Evolutionary conservation across 1,140 invertebrate species (phyloP), one percentile per base, ranked within the genome.

Genomic region (Philaenus spumarius): DNA sequence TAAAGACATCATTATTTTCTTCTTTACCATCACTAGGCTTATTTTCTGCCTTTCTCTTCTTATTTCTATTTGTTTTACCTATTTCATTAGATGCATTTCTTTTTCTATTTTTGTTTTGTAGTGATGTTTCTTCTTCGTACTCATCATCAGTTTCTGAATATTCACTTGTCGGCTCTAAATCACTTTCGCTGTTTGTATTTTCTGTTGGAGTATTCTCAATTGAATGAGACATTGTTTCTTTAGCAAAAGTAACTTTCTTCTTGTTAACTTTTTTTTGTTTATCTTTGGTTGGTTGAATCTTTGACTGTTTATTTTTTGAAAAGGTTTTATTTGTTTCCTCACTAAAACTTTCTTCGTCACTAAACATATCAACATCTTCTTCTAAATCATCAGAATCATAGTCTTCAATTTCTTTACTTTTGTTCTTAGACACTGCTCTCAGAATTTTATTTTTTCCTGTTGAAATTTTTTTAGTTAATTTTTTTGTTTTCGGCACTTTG

Each of bases 21-120:
- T 72, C 73, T 37, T 75, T 73, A 4, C 71, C 68, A 64, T 73
- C 71, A 62, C 65, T 65, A 30, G 75, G 64, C 57, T 75, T 70
- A 57, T 64, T 52, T 55, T 61, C 47, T 55, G 64, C 52, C 60
- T 69, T 62, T 24, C 69, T 62, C 61, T 70, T 64, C 57, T 68
- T 60, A 64, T 57, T 55, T 62, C 62, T 53, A 62, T 57, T 54
- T 66, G 62, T n/a, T 2, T 45, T 69, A 63, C n/a, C n/a, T n/a
- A n/a, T n/a, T n/a, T n/a, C n/a, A n/a, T n/a, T n/a, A n/a, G 54
- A 61, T 51, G 42, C 1, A n/a, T 15, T 12, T 55, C 35, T 39
- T 24, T 42, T 55, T n/a, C 34, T 23, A 35, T 46, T 40, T 45
- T 30, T 30, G 26, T 30, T 30, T n/a, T n/a, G n/a, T n/a, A n/a